Conservation (phyloP, 1,140 invertebrate species). For the Camponotus pennsylvanicus region DNA sequence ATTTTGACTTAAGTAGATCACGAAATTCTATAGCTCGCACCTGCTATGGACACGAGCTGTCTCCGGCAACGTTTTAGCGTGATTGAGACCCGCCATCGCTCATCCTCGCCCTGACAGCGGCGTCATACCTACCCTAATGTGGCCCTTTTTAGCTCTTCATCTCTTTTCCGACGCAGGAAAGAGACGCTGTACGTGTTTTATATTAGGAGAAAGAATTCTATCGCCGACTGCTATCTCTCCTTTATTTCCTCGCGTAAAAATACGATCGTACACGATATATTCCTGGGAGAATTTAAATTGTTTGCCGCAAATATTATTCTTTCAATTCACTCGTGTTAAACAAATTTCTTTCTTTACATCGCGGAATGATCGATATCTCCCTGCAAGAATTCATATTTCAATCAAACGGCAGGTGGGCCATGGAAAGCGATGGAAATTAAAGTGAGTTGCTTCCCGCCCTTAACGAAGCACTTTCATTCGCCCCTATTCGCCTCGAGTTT, state of each 20-base stretch:
- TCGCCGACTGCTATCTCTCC: not conserved
- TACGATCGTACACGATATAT: not conserved
- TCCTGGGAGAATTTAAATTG: not conserved
- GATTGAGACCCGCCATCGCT: constrained; percentile 54
- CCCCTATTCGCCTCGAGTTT: constrained; percentile 43
- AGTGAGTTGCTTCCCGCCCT: constrained; percentile 33
- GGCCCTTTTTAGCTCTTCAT: constrained; percentile 22
- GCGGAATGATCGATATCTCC: constrained; percentile 28
- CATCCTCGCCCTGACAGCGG: constrained; percentile 46
- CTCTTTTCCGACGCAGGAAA: constrained; percentile 12
- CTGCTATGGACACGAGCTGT: constrained; percentile 54
- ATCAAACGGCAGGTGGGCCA: constrained; percentile 55
- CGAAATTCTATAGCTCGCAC: constrained; percentile 26
- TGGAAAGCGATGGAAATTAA: constrained; percentile 56
- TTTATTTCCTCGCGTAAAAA: not conserved
- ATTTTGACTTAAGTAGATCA: constrained; percentile 24
- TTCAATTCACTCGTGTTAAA: not conserved
- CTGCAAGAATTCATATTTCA: constrained; percentile 48
- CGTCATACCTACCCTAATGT: constrained; percentile 52
- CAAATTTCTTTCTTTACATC: constrained; percentile 11
- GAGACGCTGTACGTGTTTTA: not conserved
- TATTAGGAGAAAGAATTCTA: constrained; percentile 9
- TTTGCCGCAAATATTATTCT: not conserved
- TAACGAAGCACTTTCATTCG: constrained; percentile 62
- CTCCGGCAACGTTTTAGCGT: constrained; percentile 54